These are phyloP conservation scores for Bellardia pandia DNA, from an alignment of 2,888 invertebrate genomes.

Conservation along the genomic window DNA sequence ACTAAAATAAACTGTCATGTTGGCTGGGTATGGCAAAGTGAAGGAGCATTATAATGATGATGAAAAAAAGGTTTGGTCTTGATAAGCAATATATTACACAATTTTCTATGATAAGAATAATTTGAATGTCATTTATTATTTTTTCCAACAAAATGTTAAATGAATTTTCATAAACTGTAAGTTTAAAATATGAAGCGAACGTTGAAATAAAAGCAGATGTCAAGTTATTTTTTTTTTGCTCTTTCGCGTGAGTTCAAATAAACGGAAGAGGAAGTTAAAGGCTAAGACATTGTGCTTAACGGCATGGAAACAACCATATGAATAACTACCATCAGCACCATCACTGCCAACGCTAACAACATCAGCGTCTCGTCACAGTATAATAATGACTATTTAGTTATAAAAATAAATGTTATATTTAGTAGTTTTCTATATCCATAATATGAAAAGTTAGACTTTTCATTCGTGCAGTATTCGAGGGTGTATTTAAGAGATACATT, in stretches of 20 bases:
- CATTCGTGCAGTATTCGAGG: not conserved
- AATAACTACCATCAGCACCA: not conserved
- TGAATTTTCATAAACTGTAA: not conserved
- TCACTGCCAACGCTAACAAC: not conserved
- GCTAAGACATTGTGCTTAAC: conserved; percentile 26
- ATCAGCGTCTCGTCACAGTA: not conserved
- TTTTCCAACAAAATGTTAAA: not conserved
- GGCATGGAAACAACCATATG: not conserved
- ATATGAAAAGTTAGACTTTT: not conserved
- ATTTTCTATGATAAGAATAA: conserved; percentile 78
- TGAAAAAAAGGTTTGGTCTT: conserved; percentile 41
- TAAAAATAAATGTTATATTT: not conserved
- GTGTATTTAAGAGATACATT: not conserved
- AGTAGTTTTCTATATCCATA: not conserved
- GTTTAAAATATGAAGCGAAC: not conserved
- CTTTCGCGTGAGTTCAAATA: conserved; percentile 2
- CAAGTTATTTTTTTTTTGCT: not conserved
- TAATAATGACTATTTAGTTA: conserved; percentile 13
- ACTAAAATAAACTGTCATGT: not conserved
- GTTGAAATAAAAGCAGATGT: not conserved
- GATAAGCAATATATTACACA: conserved; percentile 54
- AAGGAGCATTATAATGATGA: not conserved
- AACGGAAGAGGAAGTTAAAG: conserved; percentile 26
- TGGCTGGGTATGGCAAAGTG: not conserved
- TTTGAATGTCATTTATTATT: conserved; percentile 78